Evolutionary conservation across 1,140 invertebrate species (phyloP).

Genomic region (Lethrus apterus): DNA sequence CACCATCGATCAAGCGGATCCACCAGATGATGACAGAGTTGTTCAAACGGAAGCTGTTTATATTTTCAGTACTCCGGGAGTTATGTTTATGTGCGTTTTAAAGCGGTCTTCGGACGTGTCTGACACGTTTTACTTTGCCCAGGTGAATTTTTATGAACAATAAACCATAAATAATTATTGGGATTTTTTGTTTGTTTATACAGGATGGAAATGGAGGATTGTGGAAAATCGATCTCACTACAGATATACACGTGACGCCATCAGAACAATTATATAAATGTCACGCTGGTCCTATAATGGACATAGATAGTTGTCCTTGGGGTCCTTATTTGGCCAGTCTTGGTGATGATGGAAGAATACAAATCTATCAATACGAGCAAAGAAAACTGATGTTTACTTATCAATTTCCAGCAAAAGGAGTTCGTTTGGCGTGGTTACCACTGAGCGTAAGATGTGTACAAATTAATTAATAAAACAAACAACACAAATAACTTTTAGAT

Average conservation of each 20-base stretch:
- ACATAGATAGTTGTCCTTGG: slow-evolving; percentile 57
- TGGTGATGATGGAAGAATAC: slow-evolving; percentile 60
- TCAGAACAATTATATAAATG: slow-evolving; percentile 60
- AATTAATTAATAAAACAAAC: neutral
- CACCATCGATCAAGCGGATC: slow-evolving; percentile 73
- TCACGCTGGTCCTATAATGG: slow-evolving; percentile 65
- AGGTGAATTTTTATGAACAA: slow-evolving; percentile 23
- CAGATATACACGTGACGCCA: slow-evolving; percentile 46
- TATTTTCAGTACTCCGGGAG: slow-evolving; percentile 54
- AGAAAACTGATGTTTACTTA: slow-evolving; percentile 52
- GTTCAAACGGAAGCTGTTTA: slow-evolving; percentile 74
- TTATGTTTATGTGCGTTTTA: slow-evolving; percentile 49
- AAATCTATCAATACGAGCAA: slow-evolving; percentile 61
- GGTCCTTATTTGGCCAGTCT: slow-evolving; percentile 61
- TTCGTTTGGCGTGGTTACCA: slow-evolving; percentile 66
- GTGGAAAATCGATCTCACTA: slow-evolving; percentile 70
- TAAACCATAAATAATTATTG: no score
- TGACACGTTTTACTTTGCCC: slow-evolving; percentile 51
- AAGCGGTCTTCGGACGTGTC: slow-evolving; percentile 44
- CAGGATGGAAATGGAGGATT: slow-evolving; percentile 77
- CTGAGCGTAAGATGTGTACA: slow-evolving; percentile 47
- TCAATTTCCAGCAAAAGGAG: slow-evolving; percentile 54
- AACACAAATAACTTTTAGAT: slow-evolving; percentile 35
- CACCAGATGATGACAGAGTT: slow-evolving; percentile 65
- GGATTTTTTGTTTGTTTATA: neutral